Evolutionary conservation across 1,140 invertebrate species (phyloP).

Genomic region (Papilio xuthus): DNA sequence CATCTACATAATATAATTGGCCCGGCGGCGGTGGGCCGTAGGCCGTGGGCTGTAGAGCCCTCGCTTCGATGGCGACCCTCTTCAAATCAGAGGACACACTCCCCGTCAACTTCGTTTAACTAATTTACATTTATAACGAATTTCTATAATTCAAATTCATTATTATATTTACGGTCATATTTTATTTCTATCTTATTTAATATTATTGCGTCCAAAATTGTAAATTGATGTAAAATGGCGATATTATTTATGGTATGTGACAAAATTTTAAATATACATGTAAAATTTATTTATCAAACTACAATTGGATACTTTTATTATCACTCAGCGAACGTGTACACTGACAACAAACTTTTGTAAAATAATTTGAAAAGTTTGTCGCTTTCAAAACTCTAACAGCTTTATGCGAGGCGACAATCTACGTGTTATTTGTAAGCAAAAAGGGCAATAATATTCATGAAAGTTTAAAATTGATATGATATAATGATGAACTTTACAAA

Average conservation of each 20-base stretch:
- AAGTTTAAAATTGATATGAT: neutral
- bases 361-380: constrained; percentile 1
- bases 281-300: neutral
- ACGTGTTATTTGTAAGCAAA: neutral
- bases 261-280: too few species aligned
- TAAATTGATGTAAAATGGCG: too few species aligned
- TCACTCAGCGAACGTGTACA: neutral
- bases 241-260: neutral
- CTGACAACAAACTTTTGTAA: neutral
- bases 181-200: neutral
- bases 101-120: constrained; percentile 36
- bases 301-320: neutral
- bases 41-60: constrained; percentile 49
- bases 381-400: neutral
- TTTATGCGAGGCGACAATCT: neutral
- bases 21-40: constrained; percentile 52
- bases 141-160: constrained; percentile 28
- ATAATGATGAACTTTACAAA: neutral
- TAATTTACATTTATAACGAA: constrained; percentile 46
- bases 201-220: too few species aligned
- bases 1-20: constrained; percentile 64
- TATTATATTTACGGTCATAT: neutral
- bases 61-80: constrained; percentile 64
- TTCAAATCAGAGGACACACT: constrained; percentile 56
- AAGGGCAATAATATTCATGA: neutral